These are phyloP conservation scores for Trichonephila inaurata DNA, from an alignment of 1,140 invertebrate species.

Conservation along the genomic window DNA sequence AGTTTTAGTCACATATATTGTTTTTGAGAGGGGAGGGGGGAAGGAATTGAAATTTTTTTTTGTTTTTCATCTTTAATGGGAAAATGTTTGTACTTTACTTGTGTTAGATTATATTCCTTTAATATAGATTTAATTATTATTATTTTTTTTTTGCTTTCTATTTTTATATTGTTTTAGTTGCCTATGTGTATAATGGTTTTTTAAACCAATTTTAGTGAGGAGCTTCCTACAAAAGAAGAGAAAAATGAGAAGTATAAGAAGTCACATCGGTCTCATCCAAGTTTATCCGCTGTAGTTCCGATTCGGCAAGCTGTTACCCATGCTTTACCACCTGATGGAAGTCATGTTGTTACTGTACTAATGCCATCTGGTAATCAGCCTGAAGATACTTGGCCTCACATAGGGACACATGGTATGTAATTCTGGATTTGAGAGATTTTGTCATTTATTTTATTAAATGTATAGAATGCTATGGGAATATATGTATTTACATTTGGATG, in stretches of 20 bases:
- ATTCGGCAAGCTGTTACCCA: constrained; percentile 81
- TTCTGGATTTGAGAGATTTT: background rate
- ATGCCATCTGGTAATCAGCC: constrained; percentile 79
- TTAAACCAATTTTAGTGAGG: background rate
- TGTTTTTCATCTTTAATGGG: no score
- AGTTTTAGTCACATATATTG: no score
- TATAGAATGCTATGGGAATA: no score
- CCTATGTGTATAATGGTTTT: background rate
- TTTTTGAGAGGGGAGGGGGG: no score
- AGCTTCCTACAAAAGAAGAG: background rate
- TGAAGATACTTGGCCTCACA: constrained; percentile 3
- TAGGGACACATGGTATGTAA: constrained; percentile 16
- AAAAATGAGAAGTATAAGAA: background rate
- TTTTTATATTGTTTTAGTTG: background rate
- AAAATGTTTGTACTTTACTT: no score
- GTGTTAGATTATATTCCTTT: no score
- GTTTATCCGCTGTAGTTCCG: constrained; percentile 17
- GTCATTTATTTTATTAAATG: no score
- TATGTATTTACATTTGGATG: no score
- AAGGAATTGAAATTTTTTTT: no score
- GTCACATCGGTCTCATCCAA: background rate
- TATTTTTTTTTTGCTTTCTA: background rate
- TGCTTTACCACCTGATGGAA: constrained; percentile 82
- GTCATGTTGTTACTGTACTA: constrained; percentile 83
- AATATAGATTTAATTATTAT: no score